Evolutionary conservation across 2,113 vertebrate genomes (phyloP), one percentile per base, ranked within the genome.

Genomic region (Oreocharis arfaki): DNA sequence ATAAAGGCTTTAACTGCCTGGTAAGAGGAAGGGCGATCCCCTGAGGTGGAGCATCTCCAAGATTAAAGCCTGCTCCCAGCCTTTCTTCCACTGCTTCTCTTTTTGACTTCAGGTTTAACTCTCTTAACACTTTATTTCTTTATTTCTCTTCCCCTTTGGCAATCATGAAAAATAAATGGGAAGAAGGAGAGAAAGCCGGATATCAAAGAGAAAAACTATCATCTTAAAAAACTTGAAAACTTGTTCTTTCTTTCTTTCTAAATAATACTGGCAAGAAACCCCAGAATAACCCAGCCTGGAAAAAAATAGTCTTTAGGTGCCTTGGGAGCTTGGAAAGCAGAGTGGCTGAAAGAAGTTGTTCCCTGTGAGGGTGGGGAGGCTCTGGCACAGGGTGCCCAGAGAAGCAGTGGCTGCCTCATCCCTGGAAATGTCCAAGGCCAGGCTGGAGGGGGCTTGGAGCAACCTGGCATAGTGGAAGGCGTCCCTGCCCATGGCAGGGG

Each of bases 401-500:
- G 37, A 2, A 59, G 17, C 53, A 42, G 35, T 67, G 44, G 16
- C 56, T 63, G 41, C 56, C 24, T 6, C 24, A 63, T 17, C 41
- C 41, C 57, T 79, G 57, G 11, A 1, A 49, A 1, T 35, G 21
- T 6, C 9, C 57, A 41, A 56, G 35, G 26, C 41, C 57, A 56
- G 57, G 49, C 1, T 79, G 41, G 49, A 63, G 0, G 0, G 23
- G 28, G 10, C 47, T 47, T 16, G 64, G 56, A 47, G n/a, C 49
- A 21, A 0, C 30, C 30, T 35, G 26, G 41, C 3, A 5, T 0
- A 10, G 30, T 10, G 42, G 30, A 6, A 63, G 22, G 33, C 46
- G 64, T 24, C 47, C 13, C 64, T 70, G 55, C 23, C 23, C 39
- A 9, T 5, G 55, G 46, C 2, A 1, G 37, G 16, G 10, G 7